Evolutionary conservation across 2,888 invertebrate species (phyloP), one percentile per base, ranked within the genome.

Genomic region (Drosophila koepferae): DNA sequence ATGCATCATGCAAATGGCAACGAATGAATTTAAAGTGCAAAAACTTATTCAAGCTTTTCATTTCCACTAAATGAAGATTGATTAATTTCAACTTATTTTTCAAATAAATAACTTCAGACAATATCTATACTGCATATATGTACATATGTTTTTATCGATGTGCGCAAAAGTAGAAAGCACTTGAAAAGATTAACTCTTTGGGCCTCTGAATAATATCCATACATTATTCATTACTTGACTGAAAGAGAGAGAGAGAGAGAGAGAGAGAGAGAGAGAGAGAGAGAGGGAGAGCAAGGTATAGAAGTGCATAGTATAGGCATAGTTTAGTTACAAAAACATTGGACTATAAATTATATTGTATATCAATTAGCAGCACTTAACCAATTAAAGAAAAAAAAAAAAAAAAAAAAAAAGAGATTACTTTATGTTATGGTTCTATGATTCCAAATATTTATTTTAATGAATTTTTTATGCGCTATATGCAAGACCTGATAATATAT

Each of bases 11-110:
- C 85, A 82, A 86, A 77, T 80, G 77, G 64, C 71, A 63, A 10
- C 28, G 64, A 81, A 81, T 87, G 70, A 89, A 85, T 86, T 85
- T 86, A 86, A 85, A 85, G 75, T 73, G 49, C 78, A 75, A 68
- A 51, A 89, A 87, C 49, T 87, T 85, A 61, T 62, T 67, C 80
- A 68, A 72, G 31, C 62, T 38, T 56, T 66, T 63, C 38, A 65
- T 70, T 65, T 49, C 41, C 43, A 43, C 34, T 16, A 23, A 46
- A 36, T 67, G 53, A 49, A 49, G 46, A 48, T 18, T 62, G 34
- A 59, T 69, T 55, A 61, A 72, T 77, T 20, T 36, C 28, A 53
- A 31, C n/a, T 6, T 12, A 23, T 58, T 58, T 18, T 28, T 16
- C 6, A 6, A 7, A 12, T 46, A 20, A 66, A 53, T 36, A 54